Evolutionary conservation across 2,888 invertebrate genomes (phyloP).

Genomic region (Timema podura): DNA sequence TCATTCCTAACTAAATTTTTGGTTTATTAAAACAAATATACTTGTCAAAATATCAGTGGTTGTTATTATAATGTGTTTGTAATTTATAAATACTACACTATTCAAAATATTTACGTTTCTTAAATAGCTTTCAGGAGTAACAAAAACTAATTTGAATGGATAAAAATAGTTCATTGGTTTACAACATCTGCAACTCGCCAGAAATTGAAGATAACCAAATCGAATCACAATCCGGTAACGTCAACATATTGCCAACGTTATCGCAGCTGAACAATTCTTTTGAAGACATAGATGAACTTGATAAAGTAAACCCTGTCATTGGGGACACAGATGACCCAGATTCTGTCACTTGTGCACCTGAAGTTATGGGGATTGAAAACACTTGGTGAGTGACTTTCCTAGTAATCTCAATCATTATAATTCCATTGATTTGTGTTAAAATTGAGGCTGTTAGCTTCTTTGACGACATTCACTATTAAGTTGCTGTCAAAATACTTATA

Average conservation of each 20-base stretch:
- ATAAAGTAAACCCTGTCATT: conserved; percentile 11
- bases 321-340: conserved; percentile 15
- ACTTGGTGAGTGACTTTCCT: conserved; percentile 44
- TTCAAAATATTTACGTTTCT: background rate
- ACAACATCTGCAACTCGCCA: conserved; percentile 19
- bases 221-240: conserved; percentile 18
- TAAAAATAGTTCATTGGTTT: conserved; percentile 20
- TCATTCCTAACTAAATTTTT: no score
- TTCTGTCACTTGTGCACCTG: conserved; percentile 15
- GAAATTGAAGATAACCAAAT: conserved; percentile 11
- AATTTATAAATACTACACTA: no score
- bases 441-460: no score
- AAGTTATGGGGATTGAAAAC: conserved; percentile 47
- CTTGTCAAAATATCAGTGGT: background rate
- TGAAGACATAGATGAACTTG: conserved; percentile 23
- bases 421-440: no score
- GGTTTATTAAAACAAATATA: no score
- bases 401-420: no score
- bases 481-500: background rate
- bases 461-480: background rate
- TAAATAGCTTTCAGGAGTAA: conserved; percentile 17
- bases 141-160: conserved; percentile 27
- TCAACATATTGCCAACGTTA: conserved; percentile 10
- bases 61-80: background rate
- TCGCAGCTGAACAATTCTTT: conserved; percentile 24